Base-by-base conservation (phyloP, 2,797 vertebrate species). In the Liparis tanakae region DNA sequence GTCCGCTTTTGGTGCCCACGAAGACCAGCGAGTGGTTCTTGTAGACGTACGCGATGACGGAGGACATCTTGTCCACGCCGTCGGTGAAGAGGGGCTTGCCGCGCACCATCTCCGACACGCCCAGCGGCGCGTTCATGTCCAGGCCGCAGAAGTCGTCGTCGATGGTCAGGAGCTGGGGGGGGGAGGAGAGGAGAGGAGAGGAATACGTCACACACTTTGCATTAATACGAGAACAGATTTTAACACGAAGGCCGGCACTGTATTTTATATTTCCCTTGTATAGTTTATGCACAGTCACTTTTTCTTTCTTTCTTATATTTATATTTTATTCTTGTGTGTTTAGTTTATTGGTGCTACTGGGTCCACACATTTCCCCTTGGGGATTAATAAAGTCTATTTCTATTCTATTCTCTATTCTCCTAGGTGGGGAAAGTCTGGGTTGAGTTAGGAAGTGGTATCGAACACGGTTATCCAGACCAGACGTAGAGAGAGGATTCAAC, bases 101-200 rank as follows among this genome's bases (percentile, higher is more conserved):
- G 3, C 92, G 94, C 18, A 99, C 96, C 97, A 99, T 98, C 91
- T 98, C 96, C 0, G 97, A 98, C 78, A 99, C 98, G 13, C 98
- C 98, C 92, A 99, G 80, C 0, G 98, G 98, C 9, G 98, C 98
- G 1, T 99, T 99, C 97, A 99, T 99, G 94, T 99, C 98, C 89
- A 99, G 92, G 82, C 98, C 98, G 74, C 98, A 99, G 90, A 99
- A 99, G 91, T 98, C 96, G 85, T 99, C 98, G n/a, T 98, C 97
- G 2, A 99, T 99, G 74, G 96, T 98, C 88, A 99, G 90, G 81
- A 99, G 97, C 98, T 99, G 91, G 7, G 7, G 72, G 58, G 1
- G 50, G 20, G 7, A 71, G 58, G 1, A 46, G 20, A 68, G 58
- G 74, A 10, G 22, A 46, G 51, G 13, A 56, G 39, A 39, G 70